phyloP scores from a whole-genome alignment of 2,888 invertebrate species.

The Sepiola atlantica region DNA sequence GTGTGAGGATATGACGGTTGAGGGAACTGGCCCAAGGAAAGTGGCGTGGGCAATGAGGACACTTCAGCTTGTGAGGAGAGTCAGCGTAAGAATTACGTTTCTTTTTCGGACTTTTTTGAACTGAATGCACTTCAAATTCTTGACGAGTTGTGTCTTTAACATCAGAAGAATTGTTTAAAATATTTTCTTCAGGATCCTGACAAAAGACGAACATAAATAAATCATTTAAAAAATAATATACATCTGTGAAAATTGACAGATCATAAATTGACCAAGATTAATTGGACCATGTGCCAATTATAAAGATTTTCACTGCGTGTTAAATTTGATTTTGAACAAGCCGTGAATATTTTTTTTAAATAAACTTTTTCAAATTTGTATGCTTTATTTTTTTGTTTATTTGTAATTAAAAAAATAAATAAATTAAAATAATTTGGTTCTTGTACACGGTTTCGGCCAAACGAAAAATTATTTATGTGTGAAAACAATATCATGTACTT shows the following conservation, averaged over 20 bases:
- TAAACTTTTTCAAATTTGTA: no score
- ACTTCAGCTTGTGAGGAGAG: constrained; percentile 93
- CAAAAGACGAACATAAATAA: not conserved
- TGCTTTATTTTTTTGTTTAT: no score
- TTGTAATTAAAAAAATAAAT: no score
- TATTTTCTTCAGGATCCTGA: not conserved
- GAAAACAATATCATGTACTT: no score
- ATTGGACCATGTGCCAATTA: no score
- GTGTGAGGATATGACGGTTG: constrained; percentile 94
- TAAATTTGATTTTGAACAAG: no score
- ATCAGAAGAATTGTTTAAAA: not conserved
- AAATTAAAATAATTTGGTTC: no score
- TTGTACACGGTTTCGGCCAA: no score
- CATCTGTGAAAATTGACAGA: not conserved
- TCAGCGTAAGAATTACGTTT: constrained; percentile 96
- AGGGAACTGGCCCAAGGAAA: constrained; percentile 98
- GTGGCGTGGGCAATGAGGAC: constrained; percentile 91
- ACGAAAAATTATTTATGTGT: no score
- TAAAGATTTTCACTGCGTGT: no score
- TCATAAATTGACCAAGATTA: no score
- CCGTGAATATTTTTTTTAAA: no score
- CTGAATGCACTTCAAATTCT: not conserved
- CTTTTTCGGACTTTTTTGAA: constrained; percentile 76
- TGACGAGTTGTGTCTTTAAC: not conserved
- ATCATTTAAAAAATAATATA: not conserved